phyloP scores from a whole-genome alignment of 2,797 vertebrate species.

The Crypturellus tataupa region DNA sequence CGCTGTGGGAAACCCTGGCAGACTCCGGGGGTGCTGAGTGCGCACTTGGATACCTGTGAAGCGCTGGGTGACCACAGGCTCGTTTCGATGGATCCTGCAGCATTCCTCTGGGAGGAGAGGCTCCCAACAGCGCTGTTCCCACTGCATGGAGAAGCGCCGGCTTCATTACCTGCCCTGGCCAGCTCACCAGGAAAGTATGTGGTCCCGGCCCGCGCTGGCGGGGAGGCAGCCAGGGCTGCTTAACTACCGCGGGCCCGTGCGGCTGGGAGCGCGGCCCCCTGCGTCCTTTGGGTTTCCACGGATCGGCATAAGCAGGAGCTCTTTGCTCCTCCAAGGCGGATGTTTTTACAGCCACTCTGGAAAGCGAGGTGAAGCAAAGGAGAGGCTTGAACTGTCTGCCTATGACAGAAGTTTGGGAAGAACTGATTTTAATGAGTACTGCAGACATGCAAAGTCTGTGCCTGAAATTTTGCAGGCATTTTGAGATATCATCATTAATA shows the following conservation, averaged over 20 bases:
- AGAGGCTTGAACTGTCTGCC: neutral
- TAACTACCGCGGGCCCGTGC: neutral
- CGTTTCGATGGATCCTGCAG: conserved; percentile 6
- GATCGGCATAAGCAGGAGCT: conserved; percentile 9
- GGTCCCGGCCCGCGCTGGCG: neutral
- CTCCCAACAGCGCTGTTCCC: conserved; percentile 32
- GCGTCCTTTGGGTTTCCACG: conserved; percentile 28
- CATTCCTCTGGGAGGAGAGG: conserved; percentile 62
- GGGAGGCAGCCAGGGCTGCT: conserved; percentile 42
- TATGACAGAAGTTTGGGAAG: neutral
- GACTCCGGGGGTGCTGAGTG: neutral
- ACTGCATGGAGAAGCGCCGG: conserved; percentile 15
- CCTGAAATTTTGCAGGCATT: neutral
- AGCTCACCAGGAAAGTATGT: conserved; percentile 64
- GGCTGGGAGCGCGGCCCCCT: conserved; percentile 4
- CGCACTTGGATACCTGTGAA: neutral
- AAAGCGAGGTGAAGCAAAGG: neutral
- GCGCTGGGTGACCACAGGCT: conserved; percentile 26
- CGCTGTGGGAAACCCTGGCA: neutral
- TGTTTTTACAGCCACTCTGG: neutral
- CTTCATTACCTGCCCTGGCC: conserved; percentile 58
- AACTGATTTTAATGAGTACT: neutral
- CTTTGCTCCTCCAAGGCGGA: neutral
- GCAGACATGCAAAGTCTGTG: neutral
- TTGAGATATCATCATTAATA: neutral